Evolutionary conservation across 2,797 vertebrate genomes (phyloP).

Genomic region (Gallirallus australis): DNA sequence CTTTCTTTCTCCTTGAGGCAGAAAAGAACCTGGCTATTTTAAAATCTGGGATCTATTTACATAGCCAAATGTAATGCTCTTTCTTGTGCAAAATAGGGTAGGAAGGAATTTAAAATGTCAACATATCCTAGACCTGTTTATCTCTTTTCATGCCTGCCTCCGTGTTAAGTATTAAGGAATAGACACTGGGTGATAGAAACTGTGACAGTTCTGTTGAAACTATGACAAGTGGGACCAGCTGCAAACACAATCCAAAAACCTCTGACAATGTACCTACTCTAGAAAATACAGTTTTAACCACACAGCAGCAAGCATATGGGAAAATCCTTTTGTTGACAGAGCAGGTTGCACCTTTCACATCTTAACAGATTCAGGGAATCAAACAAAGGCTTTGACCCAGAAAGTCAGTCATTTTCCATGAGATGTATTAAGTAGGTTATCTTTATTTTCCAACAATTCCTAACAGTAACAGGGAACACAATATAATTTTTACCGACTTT

Average conservation of each 20-base stretch:
- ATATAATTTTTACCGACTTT: not conserved
- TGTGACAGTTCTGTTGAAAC: not conserved
- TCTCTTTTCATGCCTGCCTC: constrained; percentile 13
- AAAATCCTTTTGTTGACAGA: not conserved
- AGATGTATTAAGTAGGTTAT: not conserved
- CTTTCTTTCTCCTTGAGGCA: constrained; percentile 62
- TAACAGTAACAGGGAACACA: not conserved
- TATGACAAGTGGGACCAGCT: not conserved
- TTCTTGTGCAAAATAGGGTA: constrained; percentile 45
- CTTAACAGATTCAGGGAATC: not conserved
- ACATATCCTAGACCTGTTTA: constrained; percentile 40
- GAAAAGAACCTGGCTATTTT: constrained; percentile 65
- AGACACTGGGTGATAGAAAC: constrained; percentile 4
- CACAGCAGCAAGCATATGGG: not conserved
- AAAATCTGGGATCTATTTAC: constrained; percentile 65
- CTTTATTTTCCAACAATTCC: not conserved
- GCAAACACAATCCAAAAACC: constrained; percentile 8
- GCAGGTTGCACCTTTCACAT: not conserved
- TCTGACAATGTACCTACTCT: not conserved
- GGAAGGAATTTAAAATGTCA: constrained; percentile 61
- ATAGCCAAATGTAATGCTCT: constrained; percentile 47
- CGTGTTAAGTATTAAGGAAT: not conserved
- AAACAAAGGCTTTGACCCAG: not conserved
- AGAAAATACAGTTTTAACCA: constrained; percentile 5
- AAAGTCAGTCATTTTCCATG: not conserved